Conservation (phyloP, 2,888 invertebrate genomes). For the Syritta pipiens region DNA sequence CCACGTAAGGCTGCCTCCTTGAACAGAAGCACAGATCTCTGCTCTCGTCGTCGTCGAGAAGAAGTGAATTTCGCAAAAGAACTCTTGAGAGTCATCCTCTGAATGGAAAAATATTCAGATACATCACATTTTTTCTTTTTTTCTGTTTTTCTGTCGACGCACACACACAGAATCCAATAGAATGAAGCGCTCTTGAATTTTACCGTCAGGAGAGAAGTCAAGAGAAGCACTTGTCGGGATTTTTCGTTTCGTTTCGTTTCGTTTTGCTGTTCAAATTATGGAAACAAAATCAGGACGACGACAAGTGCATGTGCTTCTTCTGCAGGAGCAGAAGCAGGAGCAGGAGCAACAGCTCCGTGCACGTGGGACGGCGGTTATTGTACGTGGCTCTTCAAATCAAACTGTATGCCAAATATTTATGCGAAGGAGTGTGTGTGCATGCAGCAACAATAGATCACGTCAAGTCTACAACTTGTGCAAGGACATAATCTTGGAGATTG, state of each 20-base stretch:
- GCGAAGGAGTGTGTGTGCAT: conserved; percentile 20
- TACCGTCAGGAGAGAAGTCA: neutral
- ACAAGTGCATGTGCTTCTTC: conserved; percentile 28
- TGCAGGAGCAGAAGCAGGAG: too few relatives aligned
- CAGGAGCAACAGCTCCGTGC: conserved; percentile 52
- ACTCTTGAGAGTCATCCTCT: conserved; percentile 44
- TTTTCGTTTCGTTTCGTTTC: conserved; percentile 10
- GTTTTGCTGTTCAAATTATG: conserved; percentile 21
- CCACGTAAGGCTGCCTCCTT: conserved; percentile 19
- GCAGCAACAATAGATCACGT: conserved; percentile 30
- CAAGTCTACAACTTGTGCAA: conserved; percentile 43
- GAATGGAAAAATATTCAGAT: conserved; percentile 25
- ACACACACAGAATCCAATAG: conserved; percentile 52
- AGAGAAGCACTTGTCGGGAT: conserved; percentile 32
- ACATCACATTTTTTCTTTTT: neutral
- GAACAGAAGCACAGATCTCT: conserved; percentile 3
- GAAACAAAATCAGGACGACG: conserved; percentile 41
- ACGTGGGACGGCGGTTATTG: conserved; percentile 13
- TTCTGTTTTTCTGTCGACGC: neutral
- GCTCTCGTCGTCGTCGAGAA: neutral
- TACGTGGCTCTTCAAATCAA: conserved; percentile 46
- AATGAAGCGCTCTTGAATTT: conserved; percentile 31
- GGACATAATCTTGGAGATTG: conserved; percentile 33
- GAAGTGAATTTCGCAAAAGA: conserved; percentile 11
- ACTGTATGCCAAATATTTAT: conserved; percentile 59